phyloP scores from a whole-genome alignment of 2,888 invertebrate species.

The Protodeltote pygarga region DNA sequence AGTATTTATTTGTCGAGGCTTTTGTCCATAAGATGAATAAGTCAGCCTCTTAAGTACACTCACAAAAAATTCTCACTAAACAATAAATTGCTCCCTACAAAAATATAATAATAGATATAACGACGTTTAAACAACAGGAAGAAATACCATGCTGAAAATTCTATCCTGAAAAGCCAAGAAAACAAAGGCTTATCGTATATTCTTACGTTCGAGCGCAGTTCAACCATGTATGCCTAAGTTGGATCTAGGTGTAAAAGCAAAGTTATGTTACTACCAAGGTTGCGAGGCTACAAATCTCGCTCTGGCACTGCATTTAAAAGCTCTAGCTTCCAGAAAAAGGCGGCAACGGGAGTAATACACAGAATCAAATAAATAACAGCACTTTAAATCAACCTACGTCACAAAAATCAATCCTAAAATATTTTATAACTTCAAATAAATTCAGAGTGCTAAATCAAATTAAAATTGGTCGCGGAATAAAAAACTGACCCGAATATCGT shows the following conservation, averaged over 20 bases:
- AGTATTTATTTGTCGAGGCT: too few relatives aligned
- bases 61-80: too few relatives aligned
- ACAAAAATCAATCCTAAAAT: background rate
- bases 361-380: too few relatives aligned
- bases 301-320: slow-evolving; percentile 1
- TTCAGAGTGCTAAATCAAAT: slow-evolving; percentile 19
- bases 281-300: slow-evolving; percentile 15
- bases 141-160: too few relatives aligned
- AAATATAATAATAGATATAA: too few relatives aligned
- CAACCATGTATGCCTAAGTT: slow-evolving; percentile 20
- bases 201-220: slow-evolving; percentile 7
- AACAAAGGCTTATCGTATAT: slow-evolving; percentile 1
- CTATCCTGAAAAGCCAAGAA: background rate
- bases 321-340: slow-evolving; percentile 1
- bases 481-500: slow-evolving; percentile 19
- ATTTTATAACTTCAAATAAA: slow-evolving; percentile 1
- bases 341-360: slow-evolving; percentile 22
- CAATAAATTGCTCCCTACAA: too few relatives aligned
- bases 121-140: too few relatives aligned
- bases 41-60: too few relatives aligned
- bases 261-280: slow-evolving; percentile 5
- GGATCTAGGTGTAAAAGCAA: slow-evolving; percentile 27
- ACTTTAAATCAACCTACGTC: too few relatives aligned
- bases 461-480: slow-evolving; percentile 12
- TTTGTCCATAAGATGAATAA: too few relatives aligned